A percentile compares a stretch with the other conserved stretches of the same genome.
Evolutionary conservation across 2,888 invertebrate genomes (phyloP).

Genomic region (Chromoteleia sp.): DNA sequence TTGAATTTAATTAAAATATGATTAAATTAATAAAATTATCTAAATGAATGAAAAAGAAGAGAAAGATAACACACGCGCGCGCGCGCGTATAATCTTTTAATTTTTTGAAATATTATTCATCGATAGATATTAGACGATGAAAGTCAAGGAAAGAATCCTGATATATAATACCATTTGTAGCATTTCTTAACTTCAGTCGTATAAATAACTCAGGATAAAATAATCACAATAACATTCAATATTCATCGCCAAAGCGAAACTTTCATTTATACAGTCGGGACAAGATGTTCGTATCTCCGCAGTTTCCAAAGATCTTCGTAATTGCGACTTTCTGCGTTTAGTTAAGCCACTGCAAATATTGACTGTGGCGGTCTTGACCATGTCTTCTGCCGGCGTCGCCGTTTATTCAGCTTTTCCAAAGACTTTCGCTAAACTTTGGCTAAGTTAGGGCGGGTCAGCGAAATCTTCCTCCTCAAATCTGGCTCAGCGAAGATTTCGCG

Average conservation of each 20-base stretch:
- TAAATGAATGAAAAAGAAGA: too few species aligned
- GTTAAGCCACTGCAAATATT: constrained; percentile 62
- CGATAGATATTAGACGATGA: too few species aligned
- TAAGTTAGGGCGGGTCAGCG: constrained; percentile 71
- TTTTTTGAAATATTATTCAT: too few species aligned
- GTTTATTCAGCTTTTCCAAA: constrained; percentile 66
- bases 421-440: constrained; percentile 61
- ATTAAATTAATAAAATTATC: too few species aligned
- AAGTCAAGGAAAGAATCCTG: too few species aligned
- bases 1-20: too few species aligned
- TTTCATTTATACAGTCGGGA: constrained; percentile 23
- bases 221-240: constrained; percentile 7
- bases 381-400: constrained; percentile 43
- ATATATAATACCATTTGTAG: too few species aligned
- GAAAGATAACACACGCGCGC: too few species aligned
- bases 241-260: constrained; percentile 26
- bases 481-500: constrained; percentile 46
- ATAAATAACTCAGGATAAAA: background rate
- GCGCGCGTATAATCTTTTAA: too few species aligned
- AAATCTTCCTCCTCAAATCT: constrained; percentile 69
- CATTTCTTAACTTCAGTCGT: background rate
- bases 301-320: constrained; percentile 50
- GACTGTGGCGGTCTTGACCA: constrained; percentile 61
- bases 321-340: constrained; percentile 49
- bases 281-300: constrained; percentile 15